phyloP scores from a whole-genome alignment of 2,113 vertebrate species.

The Gymnogyps californianus region DNA sequence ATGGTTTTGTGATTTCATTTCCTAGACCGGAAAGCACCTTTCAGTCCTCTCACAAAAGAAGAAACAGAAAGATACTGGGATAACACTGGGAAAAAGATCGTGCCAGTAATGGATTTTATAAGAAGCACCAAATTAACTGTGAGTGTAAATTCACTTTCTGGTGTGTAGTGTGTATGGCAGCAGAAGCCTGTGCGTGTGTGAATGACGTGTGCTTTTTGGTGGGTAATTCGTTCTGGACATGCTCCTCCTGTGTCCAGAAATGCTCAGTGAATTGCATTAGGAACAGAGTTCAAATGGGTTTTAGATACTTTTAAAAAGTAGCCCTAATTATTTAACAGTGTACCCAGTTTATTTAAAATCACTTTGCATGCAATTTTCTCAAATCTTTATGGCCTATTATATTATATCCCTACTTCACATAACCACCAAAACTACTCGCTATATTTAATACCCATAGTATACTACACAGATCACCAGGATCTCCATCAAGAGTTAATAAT shows the following conservation, averaged over 20 bases:
- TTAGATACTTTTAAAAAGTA: background rate
- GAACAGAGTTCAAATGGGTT: background rate
- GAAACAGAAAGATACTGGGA: constrained; percentile 55
- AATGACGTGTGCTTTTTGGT: background rate
- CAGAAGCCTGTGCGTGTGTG: background rate
- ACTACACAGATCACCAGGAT: background rate
- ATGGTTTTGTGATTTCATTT: constrained; percentile 41
- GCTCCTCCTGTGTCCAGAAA: background rate
- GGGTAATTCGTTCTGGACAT: background rate
- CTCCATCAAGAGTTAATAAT: constrained; percentile 18
- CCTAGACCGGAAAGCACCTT: constrained; percentile 65
- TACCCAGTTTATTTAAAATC: background rate
- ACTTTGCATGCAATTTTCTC: background rate
- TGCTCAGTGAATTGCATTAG: background rate
- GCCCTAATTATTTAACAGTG: background rate
- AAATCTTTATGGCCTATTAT: background rate
- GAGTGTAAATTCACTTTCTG: constrained; percentile 10
- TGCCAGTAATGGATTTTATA: constrained; percentile 74
- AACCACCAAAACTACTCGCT: background rate
- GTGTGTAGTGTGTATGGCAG: background rate
- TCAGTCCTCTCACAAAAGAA: constrained; percentile 42
- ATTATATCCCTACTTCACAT: background rate
- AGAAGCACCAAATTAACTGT: constrained; percentile 72
- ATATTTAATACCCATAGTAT: background rate
- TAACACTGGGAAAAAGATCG: constrained; percentile 45